These are phyloP conservation scores for Gryllus longicercus DNA, from an alignment of 2,888 invertebrate genomes.

Conservation along the genomic window DNA sequence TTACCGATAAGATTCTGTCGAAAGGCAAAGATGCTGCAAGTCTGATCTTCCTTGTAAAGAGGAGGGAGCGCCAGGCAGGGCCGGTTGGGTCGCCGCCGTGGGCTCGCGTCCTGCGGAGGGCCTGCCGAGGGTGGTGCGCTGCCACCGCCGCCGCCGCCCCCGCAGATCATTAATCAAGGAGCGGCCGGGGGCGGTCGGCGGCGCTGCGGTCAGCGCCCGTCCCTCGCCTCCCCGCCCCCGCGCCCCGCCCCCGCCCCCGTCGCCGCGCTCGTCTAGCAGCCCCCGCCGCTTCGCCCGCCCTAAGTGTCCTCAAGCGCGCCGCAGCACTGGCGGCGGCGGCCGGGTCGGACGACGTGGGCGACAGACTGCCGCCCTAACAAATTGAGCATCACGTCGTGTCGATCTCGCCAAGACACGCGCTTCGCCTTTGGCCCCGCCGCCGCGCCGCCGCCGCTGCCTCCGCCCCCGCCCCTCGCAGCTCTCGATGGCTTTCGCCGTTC, in stretches of 20 bases:
- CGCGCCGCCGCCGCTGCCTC: too few species aligned
- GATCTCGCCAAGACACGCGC: too few species aligned
- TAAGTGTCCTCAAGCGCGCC: neutral
- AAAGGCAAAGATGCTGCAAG: too few species aligned
- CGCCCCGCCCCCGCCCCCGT: neutral
- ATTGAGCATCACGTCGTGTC: too few species aligned
- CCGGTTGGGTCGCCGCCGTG: neutral
- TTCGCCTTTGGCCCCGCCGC: too few species aligned
- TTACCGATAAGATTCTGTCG: too few species aligned
- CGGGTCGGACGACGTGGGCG: too few species aligned
- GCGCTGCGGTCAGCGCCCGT: constrained; percentile 3
- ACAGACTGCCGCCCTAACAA: too few species aligned
- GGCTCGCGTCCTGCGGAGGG: neutral
- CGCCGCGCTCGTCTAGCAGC: neutral
- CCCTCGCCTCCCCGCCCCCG: neutral
- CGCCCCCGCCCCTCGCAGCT: too few species aligned
- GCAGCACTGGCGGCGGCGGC: neutral
- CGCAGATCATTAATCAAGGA: constrained; percentile 3
- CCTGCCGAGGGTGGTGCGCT: neutral
- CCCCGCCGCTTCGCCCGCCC: neutral
- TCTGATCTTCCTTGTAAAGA: too few species aligned
- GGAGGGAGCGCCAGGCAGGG: neutral
- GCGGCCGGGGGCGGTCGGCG: constrained; percentile 4
- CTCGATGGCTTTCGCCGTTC: too few species aligned
- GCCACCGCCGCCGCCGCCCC: neutral